Conservation (phyloP, 30 jellyfish, hydroid and myxozoan genomes). For the Aurelia sp. region DNA sequence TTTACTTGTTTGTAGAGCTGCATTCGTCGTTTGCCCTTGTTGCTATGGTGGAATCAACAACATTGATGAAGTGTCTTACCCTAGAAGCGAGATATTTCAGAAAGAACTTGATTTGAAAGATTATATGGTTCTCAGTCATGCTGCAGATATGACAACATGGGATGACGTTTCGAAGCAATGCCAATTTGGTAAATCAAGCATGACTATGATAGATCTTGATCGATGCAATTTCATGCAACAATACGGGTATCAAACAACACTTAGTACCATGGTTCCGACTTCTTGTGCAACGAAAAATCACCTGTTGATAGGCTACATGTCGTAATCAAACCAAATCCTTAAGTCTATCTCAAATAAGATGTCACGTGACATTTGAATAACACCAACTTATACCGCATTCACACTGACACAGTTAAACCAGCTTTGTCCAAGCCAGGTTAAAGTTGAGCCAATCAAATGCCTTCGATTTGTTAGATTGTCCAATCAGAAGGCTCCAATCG, state of each 20-base stretch:
- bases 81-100: constrained; percentile 73
- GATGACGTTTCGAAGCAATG: constrained; percentile 56
- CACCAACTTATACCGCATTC: no score
- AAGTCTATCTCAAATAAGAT: no score
- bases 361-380: no score
- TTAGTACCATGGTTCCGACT: constrained; percentile 69
- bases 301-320: constrained; percentile 55
- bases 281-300: constrained; percentile 88
- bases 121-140: constrained; percentile 68
- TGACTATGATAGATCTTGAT: constrained; percentile 78
- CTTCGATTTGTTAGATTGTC: no score
- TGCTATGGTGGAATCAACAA: constrained; percentile 89
- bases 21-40: constrained; percentile 92
- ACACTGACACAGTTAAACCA: no score
- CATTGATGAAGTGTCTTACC: constrained; percentile 66
- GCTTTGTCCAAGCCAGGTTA: no score
- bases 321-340: no score
- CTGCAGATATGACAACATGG: constrained; percentile 91
- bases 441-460: no score
- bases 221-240: constrained; percentile 50
- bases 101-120: constrained; percentile 12
- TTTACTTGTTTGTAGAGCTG: constrained; percentile 56
- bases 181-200: constrained; percentile 64
- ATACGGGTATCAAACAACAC: constrained; percentile 46
- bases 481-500: no score